Base-by-base conservation (phyloP, 2,113 vertebrate genomes). In the Gymnobelideus leadbeateri region DNA sequence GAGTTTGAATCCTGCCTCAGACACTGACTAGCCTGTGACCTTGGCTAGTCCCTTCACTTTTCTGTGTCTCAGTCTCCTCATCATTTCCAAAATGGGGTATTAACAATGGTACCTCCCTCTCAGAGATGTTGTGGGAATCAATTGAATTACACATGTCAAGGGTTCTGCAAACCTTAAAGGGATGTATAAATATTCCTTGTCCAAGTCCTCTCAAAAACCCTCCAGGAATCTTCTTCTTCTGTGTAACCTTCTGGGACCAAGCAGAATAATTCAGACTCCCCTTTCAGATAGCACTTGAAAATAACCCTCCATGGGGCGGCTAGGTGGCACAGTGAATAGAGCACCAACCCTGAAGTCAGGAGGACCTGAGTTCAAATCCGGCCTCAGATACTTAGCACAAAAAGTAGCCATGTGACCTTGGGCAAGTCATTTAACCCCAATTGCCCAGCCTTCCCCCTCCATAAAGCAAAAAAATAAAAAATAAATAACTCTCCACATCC, bases 91-190 rank as follows among this genome's bases (percentile, higher is more conserved):
- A 50, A 50, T 51, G 16, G 31, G n/a, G 0, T 49, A 0, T 25
- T 21, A 10, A 25, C 6, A 0, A 43, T 6, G 0, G 84, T 0
- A 4, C 53, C 3, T 26, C 10, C 8, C 3, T 9, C 47, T 0
- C 11, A 68, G 51, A 26, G 89, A 25, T 54, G 68, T 47, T 51
- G 0, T 26, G 47, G 9, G 57, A 51, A 10, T 16, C 3, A 21
- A 11, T 9, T 26, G 26, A 12, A 14, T 89, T n/a, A 77, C 37
- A n/a, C 37, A 77, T 43, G 68, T 84, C 43, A 43, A 84, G n/a
- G 5, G n/a, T 23, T 43, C n/a, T 84, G n/a, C 28, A 57, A 11
- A 28, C 55, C 25, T 77, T 77, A 77, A 25, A n/a, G 37, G 61
- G 14, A 19, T n/a, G 0, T 77, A 77, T 77, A n/a, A 68, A 37